Percentiles rank a stretch among this genome's conserved stretches.
Conservation (phyloP, 1,140 invertebrate genomes). For the Lordiphosa stackelbergi region DNA sequence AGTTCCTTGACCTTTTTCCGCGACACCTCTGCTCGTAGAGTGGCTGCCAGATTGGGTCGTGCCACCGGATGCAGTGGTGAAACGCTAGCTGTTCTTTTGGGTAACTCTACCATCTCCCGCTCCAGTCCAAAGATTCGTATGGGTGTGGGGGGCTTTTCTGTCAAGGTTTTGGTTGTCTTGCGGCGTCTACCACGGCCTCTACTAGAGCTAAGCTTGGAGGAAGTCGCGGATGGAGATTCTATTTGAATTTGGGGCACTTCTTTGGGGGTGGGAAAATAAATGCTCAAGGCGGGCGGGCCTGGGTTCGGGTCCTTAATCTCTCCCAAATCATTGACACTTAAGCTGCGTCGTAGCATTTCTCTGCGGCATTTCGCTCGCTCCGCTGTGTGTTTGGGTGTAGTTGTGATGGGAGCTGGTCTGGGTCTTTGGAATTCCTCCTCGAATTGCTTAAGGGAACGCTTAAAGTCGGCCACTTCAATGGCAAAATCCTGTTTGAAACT, state of each 20-base stretch:
- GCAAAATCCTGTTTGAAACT: constrained; percentile 67
- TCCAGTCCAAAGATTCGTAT: constrained; percentile 33
- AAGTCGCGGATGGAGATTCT: constrained; percentile 45
- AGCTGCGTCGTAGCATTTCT: constrained; percentile 56
- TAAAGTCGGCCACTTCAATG: constrained; percentile 60
- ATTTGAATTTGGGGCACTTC: constrained; percentile 49
- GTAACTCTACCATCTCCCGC: constrained; percentile 4
- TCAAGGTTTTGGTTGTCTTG: constrained; percentile 14
- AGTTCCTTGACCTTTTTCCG: constrained; percentile 68
- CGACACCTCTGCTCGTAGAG: constrained; percentile 63
- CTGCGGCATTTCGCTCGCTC: constrained; percentile 49
- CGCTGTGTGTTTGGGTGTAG: constrained; percentile 40
- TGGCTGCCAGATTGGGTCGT: constrained; percentile 72
- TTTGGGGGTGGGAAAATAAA: constrained; percentile 31
- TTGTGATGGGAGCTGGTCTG: constrained; percentile 38
- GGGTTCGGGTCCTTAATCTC: not conserved
- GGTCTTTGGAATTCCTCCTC: constrained; percentile 60
- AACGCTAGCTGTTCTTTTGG: constrained; percentile 33
- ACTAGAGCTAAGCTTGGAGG: constrained; percentile 47
- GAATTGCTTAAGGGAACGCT: constrained; percentile 55
- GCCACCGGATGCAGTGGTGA: constrained; percentile 70
- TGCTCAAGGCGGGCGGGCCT: constrained; percentile 25
- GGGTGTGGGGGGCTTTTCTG: constrained; percentile 13
- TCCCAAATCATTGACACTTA: constrained; percentile 60
- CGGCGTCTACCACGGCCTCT: constrained; percentile 21